Percentiles rank a stretch among this genome's conserved stretches.
Conservation (phyloP, 2,888 invertebrate species). For the Cosmopolites sordidus region DNA sequence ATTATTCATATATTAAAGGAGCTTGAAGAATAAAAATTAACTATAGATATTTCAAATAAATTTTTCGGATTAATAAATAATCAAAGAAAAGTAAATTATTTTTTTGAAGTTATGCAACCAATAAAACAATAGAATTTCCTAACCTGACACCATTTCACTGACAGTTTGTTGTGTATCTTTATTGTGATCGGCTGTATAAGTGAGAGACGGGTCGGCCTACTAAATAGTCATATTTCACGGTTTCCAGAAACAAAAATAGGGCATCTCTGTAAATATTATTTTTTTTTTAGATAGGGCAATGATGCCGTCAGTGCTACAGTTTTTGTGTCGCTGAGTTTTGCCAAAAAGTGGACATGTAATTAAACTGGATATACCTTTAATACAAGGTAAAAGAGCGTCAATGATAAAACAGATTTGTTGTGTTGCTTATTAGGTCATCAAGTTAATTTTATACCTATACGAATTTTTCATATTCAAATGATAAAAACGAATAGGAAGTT, state of each 20-base stretch:
- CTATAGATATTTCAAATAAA: too few species aligned
- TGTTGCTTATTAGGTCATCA: conserved; percentile 1
- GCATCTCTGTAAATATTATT: not conserved
- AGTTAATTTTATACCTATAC: conserved; percentile 1
- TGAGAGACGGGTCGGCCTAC: too few species aligned
- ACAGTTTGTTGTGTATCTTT: conserved; percentile 5
- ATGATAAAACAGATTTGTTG: not conserved
- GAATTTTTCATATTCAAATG: not conserved
- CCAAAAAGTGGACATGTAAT: conserved; percentile 5
- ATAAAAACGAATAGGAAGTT: not conserved
- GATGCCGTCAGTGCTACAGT: conserved; percentile 1
- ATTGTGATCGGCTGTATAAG: not conserved
- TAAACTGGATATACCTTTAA: conserved; percentile 4
- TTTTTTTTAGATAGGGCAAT: not conserved
- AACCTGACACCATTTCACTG: not conserved
- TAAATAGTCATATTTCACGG: not conserved
- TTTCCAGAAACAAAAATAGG: not conserved
- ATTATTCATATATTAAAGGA: too few species aligned
- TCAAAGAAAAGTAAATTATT: too few species aligned
- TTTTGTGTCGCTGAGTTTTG: not conserved
- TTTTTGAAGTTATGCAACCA: conserved; percentile 7
- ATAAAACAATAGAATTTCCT: not conserved
- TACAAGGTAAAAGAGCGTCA: conserved; percentile 2
- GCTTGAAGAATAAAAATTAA: too few species aligned
- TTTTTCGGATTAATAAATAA: too few species aligned